Evolutionary conservation across 1,140 invertebrate species (phyloP), one percentile per base, ranked within the genome.

Genomic region (Drosophila pectinifera): DNA sequence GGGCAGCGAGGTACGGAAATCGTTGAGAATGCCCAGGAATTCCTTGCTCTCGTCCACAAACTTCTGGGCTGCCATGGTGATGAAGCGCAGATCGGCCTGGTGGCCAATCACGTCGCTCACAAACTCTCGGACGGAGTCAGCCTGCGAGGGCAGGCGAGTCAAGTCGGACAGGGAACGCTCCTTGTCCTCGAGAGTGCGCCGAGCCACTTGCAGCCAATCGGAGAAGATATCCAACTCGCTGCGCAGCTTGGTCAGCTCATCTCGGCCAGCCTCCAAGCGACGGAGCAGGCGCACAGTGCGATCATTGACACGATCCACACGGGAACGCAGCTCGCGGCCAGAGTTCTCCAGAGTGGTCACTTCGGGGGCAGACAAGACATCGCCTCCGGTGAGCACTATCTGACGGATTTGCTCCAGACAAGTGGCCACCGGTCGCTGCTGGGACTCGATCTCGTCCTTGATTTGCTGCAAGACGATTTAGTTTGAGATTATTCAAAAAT

Each of bases 1-100:
- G 1, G 97, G 97, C 48, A 98, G 90, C 41, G 95, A 94, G 2
- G 96, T 97, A 43, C 97, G 94, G 93, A 97, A 97, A 56, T 97
- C 96, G 91, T 98, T 98, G 34, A 98, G 93, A 11, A 95, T 93
- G 31, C 94, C 94, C 3, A 98, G 93, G 92, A 97, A 98, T 73
- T 98, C 96, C 94, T 97, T 98, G 84, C 97, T 97, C 92, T 98
- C 97, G 83, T 98, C 97, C 38, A 98, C 95, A 92, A 98, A 99
- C 92, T 98, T 98, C 93, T 98, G 97, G 0, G 97, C 97, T 1
- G 97, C 95, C 96, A 99, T 98, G 1, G 97, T 98, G 61, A 98
- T 97, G 91, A 98, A 99, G 24, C 98, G 94, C 2, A 98, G 93
- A 93, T 99, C 98, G 1, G 97, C 98, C 92, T 98, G 97, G 89